phyloP scores from a whole-genome alignment of 2,888 invertebrate species.

The Sepiola atlantica region DNA sequence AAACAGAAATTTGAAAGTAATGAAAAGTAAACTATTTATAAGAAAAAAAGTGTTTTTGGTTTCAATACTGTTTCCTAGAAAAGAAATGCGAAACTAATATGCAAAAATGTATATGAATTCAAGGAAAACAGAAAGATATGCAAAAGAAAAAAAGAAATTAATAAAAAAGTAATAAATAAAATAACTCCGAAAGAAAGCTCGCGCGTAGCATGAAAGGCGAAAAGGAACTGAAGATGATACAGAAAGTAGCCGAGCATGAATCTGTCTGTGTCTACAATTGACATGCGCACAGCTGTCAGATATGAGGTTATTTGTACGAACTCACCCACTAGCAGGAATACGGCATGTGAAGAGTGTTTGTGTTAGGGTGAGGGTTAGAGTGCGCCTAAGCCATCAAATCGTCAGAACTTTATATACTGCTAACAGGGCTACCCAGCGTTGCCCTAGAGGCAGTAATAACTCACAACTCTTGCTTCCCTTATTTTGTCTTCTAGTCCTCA shows the following conservation, averaged over 20 bases:
- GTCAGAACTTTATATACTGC: background rate
- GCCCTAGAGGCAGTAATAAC: too few species aligned
- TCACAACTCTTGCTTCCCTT: too few species aligned
- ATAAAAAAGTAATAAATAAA: background rate
- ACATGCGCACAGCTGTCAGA: background rate
- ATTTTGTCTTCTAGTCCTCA: too few species aligned
- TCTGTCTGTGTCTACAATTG: conserved; percentile 18
- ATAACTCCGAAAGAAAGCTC: background rate
- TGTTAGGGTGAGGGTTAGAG: background rate
- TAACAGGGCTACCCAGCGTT: too few species aligned
- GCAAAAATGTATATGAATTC: background rate
- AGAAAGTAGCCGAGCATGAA: background rate
- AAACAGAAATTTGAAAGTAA: too few species aligned
- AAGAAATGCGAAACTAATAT: too few species aligned
- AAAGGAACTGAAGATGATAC: background rate
- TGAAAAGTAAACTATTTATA: too few species aligned
- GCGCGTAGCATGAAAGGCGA: background rate
- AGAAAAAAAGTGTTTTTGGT: too few species aligned
- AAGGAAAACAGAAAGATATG: background rate
- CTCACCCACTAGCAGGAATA: conserved; percentile 1
- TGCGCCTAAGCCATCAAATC: background rate
- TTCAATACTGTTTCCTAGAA: too few species aligned
- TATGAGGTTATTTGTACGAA: background rate
- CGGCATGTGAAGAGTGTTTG: background rate
- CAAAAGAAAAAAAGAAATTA: background rate